These are phyloP conservation scores for Periphyllus acericola DNA, from an alignment of 2,888 invertebrate genomes.

Conservation along the genomic window DNA sequence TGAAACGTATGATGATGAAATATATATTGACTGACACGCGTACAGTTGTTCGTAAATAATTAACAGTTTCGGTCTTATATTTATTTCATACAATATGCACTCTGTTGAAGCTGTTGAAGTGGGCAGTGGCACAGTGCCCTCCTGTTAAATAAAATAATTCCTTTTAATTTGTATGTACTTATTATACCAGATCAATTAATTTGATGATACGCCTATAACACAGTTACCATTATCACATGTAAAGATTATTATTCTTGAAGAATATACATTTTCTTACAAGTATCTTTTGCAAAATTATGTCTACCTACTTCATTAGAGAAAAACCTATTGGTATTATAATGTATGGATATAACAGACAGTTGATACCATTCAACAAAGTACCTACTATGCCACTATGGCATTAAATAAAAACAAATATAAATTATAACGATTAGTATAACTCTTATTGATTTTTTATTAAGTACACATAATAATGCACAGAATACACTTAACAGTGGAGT, in stretches of 20 bases:
- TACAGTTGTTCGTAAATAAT: neutral
- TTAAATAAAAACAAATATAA: neutral
- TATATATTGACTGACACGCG: neutral
- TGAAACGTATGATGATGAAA: neutral
- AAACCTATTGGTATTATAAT: conserved; percentile 12
- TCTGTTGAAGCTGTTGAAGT: no score
- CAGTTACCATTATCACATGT: neutral
- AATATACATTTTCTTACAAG: conserved; percentile 5
- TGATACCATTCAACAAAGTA: neutral
- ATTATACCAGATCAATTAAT: neutral
- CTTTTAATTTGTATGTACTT: neutral
- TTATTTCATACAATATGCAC: neutral
- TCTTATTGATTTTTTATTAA: neutral
- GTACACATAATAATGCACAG: neutral
- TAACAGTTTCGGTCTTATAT: neutral
- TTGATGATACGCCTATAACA: neutral
- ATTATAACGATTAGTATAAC: neutral
- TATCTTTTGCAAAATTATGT: neutral
- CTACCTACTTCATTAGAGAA: neutral
- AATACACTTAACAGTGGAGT: neutral
- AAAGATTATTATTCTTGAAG: neutral
- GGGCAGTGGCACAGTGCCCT: neutral
- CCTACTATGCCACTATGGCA: no score
- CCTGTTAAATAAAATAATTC: neutral
- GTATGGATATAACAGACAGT: neutral